Conservation (phyloP, 2,888 invertebrate genomes). For the Pachycephus smyrnensis region DNA sequence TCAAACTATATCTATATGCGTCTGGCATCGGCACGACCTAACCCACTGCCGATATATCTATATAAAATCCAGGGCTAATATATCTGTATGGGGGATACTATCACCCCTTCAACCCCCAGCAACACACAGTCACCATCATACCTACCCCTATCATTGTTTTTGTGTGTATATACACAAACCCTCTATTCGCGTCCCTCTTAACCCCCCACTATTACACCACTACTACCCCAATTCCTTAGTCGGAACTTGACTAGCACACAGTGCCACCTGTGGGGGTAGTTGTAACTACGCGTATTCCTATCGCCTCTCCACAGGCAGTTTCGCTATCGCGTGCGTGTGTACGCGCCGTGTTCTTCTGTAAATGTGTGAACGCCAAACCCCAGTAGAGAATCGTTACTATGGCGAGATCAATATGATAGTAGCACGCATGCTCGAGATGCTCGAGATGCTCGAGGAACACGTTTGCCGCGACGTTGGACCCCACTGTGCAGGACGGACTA, state of each 20-base stretch:
- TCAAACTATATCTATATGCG: too few relatives aligned
- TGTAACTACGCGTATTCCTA: too few relatives aligned
- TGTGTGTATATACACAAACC: background rate
- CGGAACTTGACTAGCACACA: too few relatives aligned
- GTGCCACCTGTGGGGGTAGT: too few relatives aligned
- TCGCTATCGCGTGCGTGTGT: background rate
- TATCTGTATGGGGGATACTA: too few relatives aligned
- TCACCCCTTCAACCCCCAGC: background rate
- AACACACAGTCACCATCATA: conserved; percentile 18
- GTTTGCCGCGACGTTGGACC: background rate
- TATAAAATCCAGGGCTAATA: too few relatives aligned
- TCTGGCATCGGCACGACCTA: background rate
- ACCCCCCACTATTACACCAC: conserved; percentile 13
- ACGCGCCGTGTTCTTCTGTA: background rate
- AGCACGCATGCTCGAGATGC: conserved; percentile 61
- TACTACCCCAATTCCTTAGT: background rate
- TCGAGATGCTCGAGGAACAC: too few relatives aligned
- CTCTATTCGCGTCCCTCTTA: conserved; percentile 21
- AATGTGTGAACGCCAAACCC: too few relatives aligned
- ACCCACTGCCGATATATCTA: background rate
- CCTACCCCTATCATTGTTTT: conserved; percentile 22
- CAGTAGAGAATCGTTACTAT: conserved; percentile 66
- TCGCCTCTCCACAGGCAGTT: too few relatives aligned
- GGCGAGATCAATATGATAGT: conserved; percentile 65
- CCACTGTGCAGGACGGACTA: background rate